These are phyloP conservation scores for Thalassarche chlororhynchos DNA, from an alignment of 2,113 vertebrate genomes.

Conservation along the genomic window DNA sequence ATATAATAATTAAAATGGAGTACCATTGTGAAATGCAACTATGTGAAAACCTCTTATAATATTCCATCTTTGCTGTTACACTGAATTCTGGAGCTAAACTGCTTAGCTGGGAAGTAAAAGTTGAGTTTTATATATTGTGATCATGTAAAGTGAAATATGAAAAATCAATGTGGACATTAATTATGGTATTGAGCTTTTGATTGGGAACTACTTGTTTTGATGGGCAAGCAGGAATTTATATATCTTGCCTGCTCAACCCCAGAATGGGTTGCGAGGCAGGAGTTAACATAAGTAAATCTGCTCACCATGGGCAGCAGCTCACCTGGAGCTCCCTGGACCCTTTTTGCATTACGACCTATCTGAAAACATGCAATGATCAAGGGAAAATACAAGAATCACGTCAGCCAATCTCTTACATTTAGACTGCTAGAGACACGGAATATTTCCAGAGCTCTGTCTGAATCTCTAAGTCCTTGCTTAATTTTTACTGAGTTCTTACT, in stretches of 20 bases:
- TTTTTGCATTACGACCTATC: background rate
- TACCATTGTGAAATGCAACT: background rate
- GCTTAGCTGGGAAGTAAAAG: background rate
- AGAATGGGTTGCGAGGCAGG: background rate
- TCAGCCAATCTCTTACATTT: background rate
- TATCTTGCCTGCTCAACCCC: background rate
- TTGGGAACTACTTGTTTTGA: background rate
- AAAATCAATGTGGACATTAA: background rate
- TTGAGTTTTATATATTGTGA: background rate
- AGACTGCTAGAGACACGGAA: background rate
- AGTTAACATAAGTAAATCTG: background rate
- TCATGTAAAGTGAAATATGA: background rate
- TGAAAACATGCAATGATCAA: background rate
- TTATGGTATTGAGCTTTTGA: background rate
- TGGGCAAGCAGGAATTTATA: background rate
- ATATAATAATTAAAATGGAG: background rate
- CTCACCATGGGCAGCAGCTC: background rate
- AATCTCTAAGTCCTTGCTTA: background rate
- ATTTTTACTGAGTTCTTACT: background rate
- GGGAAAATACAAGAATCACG: background rate
- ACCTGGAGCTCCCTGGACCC: background rate
- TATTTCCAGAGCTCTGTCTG: background rate
- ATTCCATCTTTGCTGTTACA: background rate
- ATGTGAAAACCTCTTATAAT: background rate
- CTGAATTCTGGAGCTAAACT: background rate